Base-by-base conservation (phyloP, 2,113 vertebrate species). In the Peromyscus leucopus region DNA sequence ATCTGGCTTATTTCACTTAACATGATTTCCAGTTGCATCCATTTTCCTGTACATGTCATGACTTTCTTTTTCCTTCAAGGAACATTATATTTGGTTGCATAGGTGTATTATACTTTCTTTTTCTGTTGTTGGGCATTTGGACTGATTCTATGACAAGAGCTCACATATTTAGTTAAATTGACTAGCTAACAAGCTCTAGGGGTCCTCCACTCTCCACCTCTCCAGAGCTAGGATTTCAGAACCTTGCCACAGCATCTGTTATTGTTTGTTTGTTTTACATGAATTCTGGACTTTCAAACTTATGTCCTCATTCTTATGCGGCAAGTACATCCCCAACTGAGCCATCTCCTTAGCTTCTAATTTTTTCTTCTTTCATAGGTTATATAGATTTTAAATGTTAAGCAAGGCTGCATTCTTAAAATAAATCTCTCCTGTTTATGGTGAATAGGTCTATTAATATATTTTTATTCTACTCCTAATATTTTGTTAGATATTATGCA, bases 401-500 rank as follows among this genome's bases (percentile, higher is more conserved):
- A 96, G 26, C 9, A 13, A 89, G 24, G 21, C 61, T 26, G 1
- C 1, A 86, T 74, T 39, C 15, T 51, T 92, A 31, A 51, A 76
- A 94, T 95, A 75, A 92, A 76, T 31, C 2, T 24, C n/a, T 76
- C 51, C 76, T 86, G 42, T 19, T 80, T 71, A 39, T 76, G 33
- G 5, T 39, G 22, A 28, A 75, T 90, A 85, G 67, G 79, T 69
- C 11, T 80, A 11, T 63, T 61, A 74, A 61, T 63, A 15, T 39
- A 90, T 16, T n/a, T 75, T 8, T 39, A 57, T 82, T 90, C 13
- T 76, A 86, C 69, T 86, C 85, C 7, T 55, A 59, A 94, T 31
- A 90, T 89, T 82, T 89, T 82, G 31, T 69, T 36, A 71, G n/a
- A 39, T 26, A 95, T 79, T 91, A 55, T 85, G 26, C 63, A 19